Base-by-base conservation (phyloP, 2,113 vertebrate species). In the Corydoras sp. region DNA sequence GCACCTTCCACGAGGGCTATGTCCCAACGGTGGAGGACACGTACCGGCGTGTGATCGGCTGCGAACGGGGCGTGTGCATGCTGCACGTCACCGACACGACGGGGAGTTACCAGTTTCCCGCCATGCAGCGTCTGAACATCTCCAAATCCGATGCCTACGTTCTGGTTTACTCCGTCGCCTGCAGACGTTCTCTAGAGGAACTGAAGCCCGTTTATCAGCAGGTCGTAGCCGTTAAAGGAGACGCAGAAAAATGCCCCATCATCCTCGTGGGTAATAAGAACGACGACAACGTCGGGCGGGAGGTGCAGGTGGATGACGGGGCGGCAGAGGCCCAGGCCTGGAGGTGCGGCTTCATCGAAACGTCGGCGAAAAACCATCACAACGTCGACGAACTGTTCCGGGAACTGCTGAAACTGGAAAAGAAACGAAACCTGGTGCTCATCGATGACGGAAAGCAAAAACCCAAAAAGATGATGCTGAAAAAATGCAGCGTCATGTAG, bases 301-400 rank as follows among this genome's bases (percentile, higher is more conserved):
- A 98, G 85, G 94, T 98, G 88, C 91, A 95, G 83, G 93, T 93
- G 64, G 85, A 90, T 49, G 94, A 96, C 8, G 95, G 95, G 0
- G 95, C 98, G 81, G 93, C 94, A 1, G 51, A 96, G 91, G 93
- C 96, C 75, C 90, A 90, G 85, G 87, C 92, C 81, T 98, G 96
- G 96, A 96, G 96, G 76, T 98, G 95, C 79, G 93, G 95, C 81
- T 98, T 98, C 89, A 98, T 98, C 94, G 96, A 98, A 88, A 98
- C 96, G 9, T 98, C 96, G 0, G 96, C 96, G 88, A 98, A 98
- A 89, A 96, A 94, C 92, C 96, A 98, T 91, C 92, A 98, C 91
- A 98, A 98, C 9, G 95, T 98, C 63, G 95, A 94, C 43, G 96
- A 98, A 91, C 93, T 98, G 76, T 98, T 98, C 87, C 96, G 98